Evolutionary conservation across 1,140 invertebrate species (phyloP), one percentile per base, ranked within the genome.

Genomic region (Dinoponera quadriceps): DNA sequence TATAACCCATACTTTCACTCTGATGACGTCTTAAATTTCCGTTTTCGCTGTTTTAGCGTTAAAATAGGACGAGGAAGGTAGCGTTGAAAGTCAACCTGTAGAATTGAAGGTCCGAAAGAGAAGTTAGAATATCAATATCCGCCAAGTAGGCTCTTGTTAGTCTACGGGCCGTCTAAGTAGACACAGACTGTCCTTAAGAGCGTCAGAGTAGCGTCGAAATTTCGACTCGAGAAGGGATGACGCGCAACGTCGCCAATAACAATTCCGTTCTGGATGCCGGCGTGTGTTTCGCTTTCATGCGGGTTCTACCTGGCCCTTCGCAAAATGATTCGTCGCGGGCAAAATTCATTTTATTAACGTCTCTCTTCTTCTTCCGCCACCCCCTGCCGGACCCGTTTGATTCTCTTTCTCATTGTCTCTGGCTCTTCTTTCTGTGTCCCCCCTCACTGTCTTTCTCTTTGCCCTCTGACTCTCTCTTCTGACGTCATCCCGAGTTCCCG

Each of bases 401-500:
- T 71, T 59, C 51, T 44, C 22, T 59, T 16, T 49, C 49, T 22
- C 22, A n/a, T 11, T 20, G 20, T 73, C 55, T 22, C 49, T 27
- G 49, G 27, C 68, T 16, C 4, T 3, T 4, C 20, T 16, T 2
- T 2, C 14, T n/a, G n/a, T n/a, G n/a, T n/a, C n/a, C 25, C 29
- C 2, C 7, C 18, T n/a, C 60, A 22, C 14, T 59, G 44, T 38
- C 71, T 18, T 29, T 14, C 18, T 71, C 74, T 51, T 25, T 71
- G 62, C 48, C 29, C 25, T 44, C 5, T 20, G 25, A 3, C 27
- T 84, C 22, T 49, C 51, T 57, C 51, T 18, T 18, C 71, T 57
- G 48, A 78, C 80, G 59, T 87, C 66, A 78, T 66, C 54, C 33
- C 49, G 51, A 87, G 86, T 66, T 86, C 84, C 57, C 65, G 73